Evolutionary conservation across 2,888 invertebrate genomes (phyloP).

Genomic region (Ptychoptera contaminata): DNA sequence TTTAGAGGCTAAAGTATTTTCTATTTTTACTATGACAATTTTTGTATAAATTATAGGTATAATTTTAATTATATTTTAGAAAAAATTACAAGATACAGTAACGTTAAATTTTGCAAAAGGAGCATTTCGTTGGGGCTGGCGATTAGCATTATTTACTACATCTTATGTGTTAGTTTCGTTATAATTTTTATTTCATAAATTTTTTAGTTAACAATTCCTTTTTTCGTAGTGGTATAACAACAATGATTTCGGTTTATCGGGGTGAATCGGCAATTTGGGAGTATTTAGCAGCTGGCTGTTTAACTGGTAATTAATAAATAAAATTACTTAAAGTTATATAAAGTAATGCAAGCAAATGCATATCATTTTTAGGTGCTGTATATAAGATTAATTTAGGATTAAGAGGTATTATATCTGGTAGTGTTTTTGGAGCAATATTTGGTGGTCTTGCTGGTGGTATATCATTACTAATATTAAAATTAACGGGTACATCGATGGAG

Average conservation of each 20-base stretch:
- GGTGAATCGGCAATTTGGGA: slow-evolving; percentile 50
- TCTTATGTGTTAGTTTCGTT: slow-evolving; percentile 44
- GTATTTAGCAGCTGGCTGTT: slow-evolving; percentile 44
- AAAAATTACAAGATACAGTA: slow-evolving; percentile 52
- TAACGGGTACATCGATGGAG: slow-evolving; percentile 44
- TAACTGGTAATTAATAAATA: slow-evolving; percentile 27
- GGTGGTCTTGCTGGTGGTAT: slow-evolving; percentile 42
- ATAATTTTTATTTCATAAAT: background rate
- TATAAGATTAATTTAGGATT: slow-evolving; percentile 55
- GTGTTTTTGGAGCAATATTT: slow-evolving; percentile 41
- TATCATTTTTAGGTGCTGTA: slow-evolving; percentile 33
- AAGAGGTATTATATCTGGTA: slow-evolving; percentile 50
- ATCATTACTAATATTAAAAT: slow-evolving; percentile 37
- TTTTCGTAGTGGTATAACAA: slow-evolving; percentile 42
- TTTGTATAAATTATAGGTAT: no score
- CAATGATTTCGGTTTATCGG: slow-evolving; percentile 47
- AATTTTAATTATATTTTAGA: slow-evolving; percentile 32
- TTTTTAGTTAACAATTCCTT: background rate
- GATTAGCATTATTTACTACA: slow-evolving; percentile 47
- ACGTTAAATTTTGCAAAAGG: slow-evolving; percentile 54
- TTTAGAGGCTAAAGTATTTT: slow-evolving; percentile 55
- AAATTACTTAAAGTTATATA: background rate
- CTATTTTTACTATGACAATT: no score
- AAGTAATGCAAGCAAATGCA: background rate
- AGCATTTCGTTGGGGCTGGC: slow-evolving; percentile 53